These are phyloP conservation scores for Portunus trituberculatus DNA, from an alignment of 1,140 invertebrate genomes.

Conservation along the genomic window DNA sequence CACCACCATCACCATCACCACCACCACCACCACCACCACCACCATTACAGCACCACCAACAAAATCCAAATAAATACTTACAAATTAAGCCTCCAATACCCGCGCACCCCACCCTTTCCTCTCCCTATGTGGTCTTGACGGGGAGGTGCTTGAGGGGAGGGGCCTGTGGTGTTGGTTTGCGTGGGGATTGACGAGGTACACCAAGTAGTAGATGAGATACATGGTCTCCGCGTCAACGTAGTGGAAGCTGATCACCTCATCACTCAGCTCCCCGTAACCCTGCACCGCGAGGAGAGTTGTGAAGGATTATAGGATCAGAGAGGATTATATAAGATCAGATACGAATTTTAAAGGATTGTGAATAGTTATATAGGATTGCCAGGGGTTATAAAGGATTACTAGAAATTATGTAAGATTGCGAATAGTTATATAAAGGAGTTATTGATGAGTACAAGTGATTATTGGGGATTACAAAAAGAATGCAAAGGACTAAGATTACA, in stretches of 20 bases:
- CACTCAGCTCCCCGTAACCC: conserved; percentile 72
- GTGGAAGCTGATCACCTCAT: conserved; percentile 76
- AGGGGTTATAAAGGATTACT: too few species aligned
- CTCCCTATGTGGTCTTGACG: background rate
- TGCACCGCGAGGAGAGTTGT: background rate
- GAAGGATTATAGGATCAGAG: background rate
- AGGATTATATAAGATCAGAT: background rate
- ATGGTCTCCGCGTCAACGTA: conserved; percentile 75
- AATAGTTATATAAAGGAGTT: too few species aligned
- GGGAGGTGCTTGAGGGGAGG: background rate
- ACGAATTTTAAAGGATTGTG: background rate
- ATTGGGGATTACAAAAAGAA: too few species aligned
- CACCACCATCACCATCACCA: too few species aligned
- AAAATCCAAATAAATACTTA: too few species aligned
- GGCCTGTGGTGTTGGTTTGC: background rate
- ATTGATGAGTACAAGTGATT: too few species aligned
- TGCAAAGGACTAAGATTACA: too few species aligned
- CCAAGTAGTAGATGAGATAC: conserved; percentile 76
- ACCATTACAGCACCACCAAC: too few species aligned
- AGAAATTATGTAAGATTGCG: too few species aligned
- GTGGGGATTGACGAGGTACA: conserved; percentile 75
- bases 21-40: too few species aligned
- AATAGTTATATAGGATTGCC: background rate
- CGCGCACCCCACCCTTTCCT: background rate
- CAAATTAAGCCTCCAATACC: too few species aligned